Evolutionary conservation across 2,888 invertebrate species (phyloP), one percentile per base, ranked within the genome.

Genomic region (Criorhina ranunculi): DNA sequence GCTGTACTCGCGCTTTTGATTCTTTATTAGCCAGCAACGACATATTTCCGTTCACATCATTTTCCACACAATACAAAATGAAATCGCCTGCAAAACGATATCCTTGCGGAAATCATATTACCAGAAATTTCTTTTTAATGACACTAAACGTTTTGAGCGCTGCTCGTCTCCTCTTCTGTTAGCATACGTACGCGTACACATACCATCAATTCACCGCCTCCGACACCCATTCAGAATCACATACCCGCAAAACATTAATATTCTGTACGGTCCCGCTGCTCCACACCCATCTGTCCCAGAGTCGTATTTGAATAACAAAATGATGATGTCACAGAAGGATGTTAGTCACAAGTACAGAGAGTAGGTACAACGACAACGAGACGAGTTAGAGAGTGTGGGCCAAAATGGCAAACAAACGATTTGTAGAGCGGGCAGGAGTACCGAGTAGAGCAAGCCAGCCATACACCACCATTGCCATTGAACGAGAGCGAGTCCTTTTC

Each of bases 31-130:
- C 80, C 62, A 75, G 51, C 85, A 80, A 80, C 60, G 53, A 75
- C 73, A 85, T 75, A 80, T 79, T 80, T 85, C 80, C 60, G 59
- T 75, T 62, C 40, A 55, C 69, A 85, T 83, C 75, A 64, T 69
- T 67, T 35, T 64, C 19, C 24, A 59, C 83, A 76, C 64, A 76
- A 85, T 66, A 59, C 60, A 53, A 70, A 85, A 70, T 85, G 64
- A 75, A 85, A 85, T 85, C 85, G 85, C 73, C 67, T 80, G 80
- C 80, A 70, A 80, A 80, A 76, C 80, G 85, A 85, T 85, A 80
- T 85, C 85, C 80, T 80, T 85, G 80, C 75, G 85, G 85, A 85
- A 85, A 85, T 85, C 80, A 85, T 85, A 85, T 85, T 80, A 82
- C 81, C 82, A 82, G 69, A 82, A 81, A 81, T 82, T 75, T 82